phyloP scores from a whole-genome alignment of 1,140 invertebrate genomes.

The Apis cerana region DNA sequence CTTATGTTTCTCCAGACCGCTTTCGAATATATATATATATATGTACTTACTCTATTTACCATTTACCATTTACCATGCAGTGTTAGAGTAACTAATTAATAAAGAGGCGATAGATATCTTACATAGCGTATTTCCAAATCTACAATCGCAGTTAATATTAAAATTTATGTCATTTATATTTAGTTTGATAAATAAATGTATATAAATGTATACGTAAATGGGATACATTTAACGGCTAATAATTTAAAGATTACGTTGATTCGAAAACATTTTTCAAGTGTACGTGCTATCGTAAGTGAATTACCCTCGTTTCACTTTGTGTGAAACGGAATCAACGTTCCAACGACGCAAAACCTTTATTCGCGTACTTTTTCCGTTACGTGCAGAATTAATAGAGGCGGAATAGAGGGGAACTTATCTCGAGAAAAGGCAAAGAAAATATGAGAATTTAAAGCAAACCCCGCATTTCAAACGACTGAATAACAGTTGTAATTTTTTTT shows the following conservation, averaged over 20 bases:
- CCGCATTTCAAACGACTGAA: slow-evolving; percentile 7
- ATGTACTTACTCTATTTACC: slow-evolving; percentile 55
- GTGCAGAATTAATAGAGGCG: slow-evolving; percentile 38
- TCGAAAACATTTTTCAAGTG: background rate
- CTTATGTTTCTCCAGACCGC: slow-evolving; percentile 24
- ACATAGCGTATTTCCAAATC: slow-evolving; percentile 48
- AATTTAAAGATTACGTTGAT: background rate
- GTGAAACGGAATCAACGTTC: background rate
- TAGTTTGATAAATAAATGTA: too few relatives aligned
- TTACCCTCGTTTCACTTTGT: background rate
- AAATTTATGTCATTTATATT: too few relatives aligned
- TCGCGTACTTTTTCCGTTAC: slow-evolving; percentile 12
- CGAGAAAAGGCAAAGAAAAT: slow-evolving; percentile 39
- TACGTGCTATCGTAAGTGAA: background rate
- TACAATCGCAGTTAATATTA: background rate
- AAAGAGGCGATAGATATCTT: slow-evolving; percentile 56
- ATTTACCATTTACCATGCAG: slow-evolving; percentile 15
- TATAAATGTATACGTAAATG: too few relatives aligned
- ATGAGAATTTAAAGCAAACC: slow-evolving; percentile 33
- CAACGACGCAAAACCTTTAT: background rate
- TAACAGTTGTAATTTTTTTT: slow-evolving; percentile 30
- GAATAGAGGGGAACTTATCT: slow-evolving; percentile 30
- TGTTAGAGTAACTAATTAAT: slow-evolving; percentile 26
- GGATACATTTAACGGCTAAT: background rate
- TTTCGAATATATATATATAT: slow-evolving; percentile 46